Evolutionary conservation across 2,888 invertebrate genomes (phyloP).

Genomic region (Ashinkailepas kermadecensis): DNA sequence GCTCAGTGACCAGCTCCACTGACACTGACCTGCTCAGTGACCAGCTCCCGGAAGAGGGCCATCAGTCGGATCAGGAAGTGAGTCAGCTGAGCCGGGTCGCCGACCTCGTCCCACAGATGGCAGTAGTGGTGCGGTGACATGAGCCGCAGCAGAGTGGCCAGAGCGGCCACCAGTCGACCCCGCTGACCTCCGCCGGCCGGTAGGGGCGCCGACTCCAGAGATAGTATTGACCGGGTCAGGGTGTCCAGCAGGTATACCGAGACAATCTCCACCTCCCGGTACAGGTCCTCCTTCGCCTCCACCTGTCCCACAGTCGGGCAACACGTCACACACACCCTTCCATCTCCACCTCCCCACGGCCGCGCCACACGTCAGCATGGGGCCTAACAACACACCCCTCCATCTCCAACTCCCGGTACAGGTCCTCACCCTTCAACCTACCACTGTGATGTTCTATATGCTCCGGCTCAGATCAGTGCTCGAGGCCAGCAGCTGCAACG

Average conservation of each 20-base stretch:
- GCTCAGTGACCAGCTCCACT: too few species aligned
- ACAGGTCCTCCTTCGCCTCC: background rate
- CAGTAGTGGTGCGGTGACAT: constrained; percentile 82
- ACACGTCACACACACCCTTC: too few species aligned
- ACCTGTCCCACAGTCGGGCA: background rate
- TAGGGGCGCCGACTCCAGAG: background rate
- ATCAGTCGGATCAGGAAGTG: constrained; percentile 78
- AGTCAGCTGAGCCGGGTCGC: constrained; percentile 69
- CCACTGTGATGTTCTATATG: too few species aligned
- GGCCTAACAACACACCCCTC: too few species aligned
- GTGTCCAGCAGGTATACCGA: constrained; percentile 5
- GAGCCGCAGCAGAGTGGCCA: constrained; percentile 75
- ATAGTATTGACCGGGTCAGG: background rate
- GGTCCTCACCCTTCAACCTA: too few species aligned
- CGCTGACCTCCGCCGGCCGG: constrained; percentile 39
- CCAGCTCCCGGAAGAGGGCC: constrained; percentile 67
- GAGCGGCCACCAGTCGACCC: constrained; percentile 78
- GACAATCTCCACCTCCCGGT: background rate
- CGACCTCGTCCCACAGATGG: constrained; percentile 71
- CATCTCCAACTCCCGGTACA: background rate
- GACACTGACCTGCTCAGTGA: constrained; percentile 44
- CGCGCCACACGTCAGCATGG: too few species aligned
- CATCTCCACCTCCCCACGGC: too few species aligned
- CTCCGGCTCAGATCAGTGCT: too few species aligned
- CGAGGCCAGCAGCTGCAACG: too few species aligned